A percentile compares a stretch with the other conserved stretches of the same genome.
phyloP scores from a whole-genome alignment of 1,140 invertebrate species.

The Camponotus pennsylvanicus region DNA sequence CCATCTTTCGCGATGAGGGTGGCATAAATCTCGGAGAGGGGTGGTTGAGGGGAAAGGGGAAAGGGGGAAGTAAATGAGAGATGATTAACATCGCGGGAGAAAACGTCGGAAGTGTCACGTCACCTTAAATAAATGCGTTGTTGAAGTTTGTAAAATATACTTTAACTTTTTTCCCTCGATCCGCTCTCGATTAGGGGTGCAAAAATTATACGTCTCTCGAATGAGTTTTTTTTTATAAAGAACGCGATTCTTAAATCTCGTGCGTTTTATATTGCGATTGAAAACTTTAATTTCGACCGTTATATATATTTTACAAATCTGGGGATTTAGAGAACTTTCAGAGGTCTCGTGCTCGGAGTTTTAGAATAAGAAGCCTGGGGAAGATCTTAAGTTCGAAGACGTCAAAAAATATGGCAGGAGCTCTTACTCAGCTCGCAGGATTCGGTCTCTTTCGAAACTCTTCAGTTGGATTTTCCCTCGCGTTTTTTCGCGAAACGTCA shows the following conservation, averaged over 20 bases:
- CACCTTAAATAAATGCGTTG: too few relatives aligned
- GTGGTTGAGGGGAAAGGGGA: not conserved
- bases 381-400: constrained; percentile 1
- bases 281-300: too few relatives aligned
- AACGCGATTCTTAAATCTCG: too few relatives aligned
- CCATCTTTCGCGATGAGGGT: constrained; percentile 10
- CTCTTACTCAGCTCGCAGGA: constrained; percentile 36
- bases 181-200: too few relatives aligned
- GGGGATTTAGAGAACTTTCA: not conserved
- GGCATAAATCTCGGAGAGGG: constrained; percentile 31
- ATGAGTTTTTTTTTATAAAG: too few relatives aligned
- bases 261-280: too few relatives aligned
- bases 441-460: constrained; percentile 36
- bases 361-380: not conserved
- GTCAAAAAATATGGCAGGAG: constrained; percentile 42
- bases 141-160: too few relatives aligned
- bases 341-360: not conserved
- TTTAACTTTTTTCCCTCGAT: too few relatives aligned
- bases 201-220: too few relatives aligned
- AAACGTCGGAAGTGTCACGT: too few relatives aligned
- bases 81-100: not conserved
- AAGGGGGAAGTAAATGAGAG: constrained; percentile 1
- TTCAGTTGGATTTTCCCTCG: not conserved
- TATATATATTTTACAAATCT: not conserved
- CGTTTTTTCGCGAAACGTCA: not conserved